Conservation (phyloP, 2,113 vertebrate genomes). For the Acrocephalus kingi region DNA sequence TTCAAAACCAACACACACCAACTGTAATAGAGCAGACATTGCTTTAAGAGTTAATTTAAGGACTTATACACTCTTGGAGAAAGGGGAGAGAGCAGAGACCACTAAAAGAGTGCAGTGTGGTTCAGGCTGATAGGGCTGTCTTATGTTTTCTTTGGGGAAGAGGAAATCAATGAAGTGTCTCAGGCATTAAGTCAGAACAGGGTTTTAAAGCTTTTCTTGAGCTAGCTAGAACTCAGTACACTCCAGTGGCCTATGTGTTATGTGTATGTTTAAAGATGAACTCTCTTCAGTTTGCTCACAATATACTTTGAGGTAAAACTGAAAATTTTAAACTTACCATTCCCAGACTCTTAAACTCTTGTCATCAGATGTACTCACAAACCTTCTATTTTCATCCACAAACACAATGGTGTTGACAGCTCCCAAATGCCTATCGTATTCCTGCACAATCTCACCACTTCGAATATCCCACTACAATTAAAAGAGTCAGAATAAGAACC, state of each 20-base stretch:
- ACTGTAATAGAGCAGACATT: neutral
- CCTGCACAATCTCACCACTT: conserved; percentile 94
- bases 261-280: neutral
- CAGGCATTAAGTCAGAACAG: neutral
- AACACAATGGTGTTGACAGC: conserved; percentile 99
- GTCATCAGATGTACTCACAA: conserved; percentile 98
- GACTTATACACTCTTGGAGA: neutral
- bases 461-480: conserved; percentile 90
- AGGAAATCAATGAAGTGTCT: neutral
- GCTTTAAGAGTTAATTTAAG: neutral
- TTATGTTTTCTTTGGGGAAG: neutral
- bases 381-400: conserved; percentile 97
- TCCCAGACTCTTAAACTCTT: conserved; percentile 98
- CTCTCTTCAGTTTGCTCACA: neutral
- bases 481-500: neutral
- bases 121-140: neutral
- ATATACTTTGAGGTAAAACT: neutral
- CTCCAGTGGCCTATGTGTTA: neutral
- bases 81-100: neutral
- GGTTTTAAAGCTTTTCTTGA: conserved; percentile 1
- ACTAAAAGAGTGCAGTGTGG: neutral
- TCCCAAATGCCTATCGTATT: conserved; percentile 96
- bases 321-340: conserved; percentile 83
- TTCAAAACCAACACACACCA: neutral
- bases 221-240: neutral